phyloP scores from a whole-genome alignment of 2,888 invertebrate species.

The Phragmatobia fuliginosa region DNA sequence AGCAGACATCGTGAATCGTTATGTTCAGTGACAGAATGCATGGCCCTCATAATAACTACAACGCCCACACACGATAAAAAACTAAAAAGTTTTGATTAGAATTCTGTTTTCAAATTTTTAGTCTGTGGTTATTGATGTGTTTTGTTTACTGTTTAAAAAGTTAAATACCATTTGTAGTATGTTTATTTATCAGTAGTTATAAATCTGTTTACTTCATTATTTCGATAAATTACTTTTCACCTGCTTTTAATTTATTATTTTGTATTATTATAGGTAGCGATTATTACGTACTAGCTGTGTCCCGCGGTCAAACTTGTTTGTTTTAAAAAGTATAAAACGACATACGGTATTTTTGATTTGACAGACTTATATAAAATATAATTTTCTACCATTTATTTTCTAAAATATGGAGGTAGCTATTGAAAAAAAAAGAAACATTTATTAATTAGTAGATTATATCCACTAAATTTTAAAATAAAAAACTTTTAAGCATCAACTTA shows the following conservation, averaged over 20 bases:
- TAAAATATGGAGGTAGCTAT: too few relatives aligned
- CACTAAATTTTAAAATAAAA: too few relatives aligned
- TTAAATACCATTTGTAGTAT: background rate
- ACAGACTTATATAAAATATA: too few relatives aligned
- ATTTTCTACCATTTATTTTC: too few relatives aligned
- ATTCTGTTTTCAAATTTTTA: constrained; percentile 19
- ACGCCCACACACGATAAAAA: constrained; percentile 68
- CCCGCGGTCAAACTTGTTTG: too few relatives aligned
- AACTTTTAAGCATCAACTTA: too few relatives aligned
- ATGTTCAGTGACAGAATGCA: constrained; percentile 74
- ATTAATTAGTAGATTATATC: too few relatives aligned
- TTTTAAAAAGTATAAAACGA: too few relatives aligned
- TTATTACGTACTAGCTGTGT: too few relatives aligned
- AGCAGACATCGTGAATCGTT: constrained; percentile 60
- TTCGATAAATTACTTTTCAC: background rate
- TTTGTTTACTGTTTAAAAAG: constrained; percentile 15
- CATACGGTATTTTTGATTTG: too few relatives aligned
- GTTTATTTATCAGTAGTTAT: background rate
- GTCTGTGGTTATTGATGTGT: constrained; percentile 20
- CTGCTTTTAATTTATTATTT: background rate
- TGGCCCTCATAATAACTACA: constrained; percentile 64
- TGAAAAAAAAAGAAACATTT: too few relatives aligned
- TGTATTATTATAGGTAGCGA: background rate
- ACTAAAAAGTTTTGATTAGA: constrained; percentile 42
- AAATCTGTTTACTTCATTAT: background rate